Evolutionary conservation across 2,797 vertebrate species (phyloP), one percentile per base, ranked within the genome.

Genomic region (Poecile montanus): DNA sequence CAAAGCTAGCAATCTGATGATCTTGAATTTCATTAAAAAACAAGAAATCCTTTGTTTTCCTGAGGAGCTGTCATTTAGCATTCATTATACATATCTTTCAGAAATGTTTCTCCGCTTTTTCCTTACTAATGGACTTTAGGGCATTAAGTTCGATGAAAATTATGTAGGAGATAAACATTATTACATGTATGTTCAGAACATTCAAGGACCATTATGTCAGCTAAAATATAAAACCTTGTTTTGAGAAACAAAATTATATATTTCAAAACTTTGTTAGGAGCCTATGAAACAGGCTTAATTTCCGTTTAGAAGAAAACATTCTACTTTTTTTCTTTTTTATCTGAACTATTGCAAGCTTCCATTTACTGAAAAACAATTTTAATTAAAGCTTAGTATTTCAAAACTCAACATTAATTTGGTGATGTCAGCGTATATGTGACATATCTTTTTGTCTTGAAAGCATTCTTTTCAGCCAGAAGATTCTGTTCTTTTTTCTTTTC

Each of bases 331-430:
- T 40, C 38, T 40, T 77, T 75, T 48, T 86, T 78, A 58, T 50
- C 63, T 83, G 42, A 91, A 40, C 34, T 72, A 48, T n/a, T 62
- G 26, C 12, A 85, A 65, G 16, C 19, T 93, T 88, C 73, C 7
- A 51, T 85, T 94, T 86, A 75, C 62, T 58, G 66, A 93, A 88
- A 91, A 44, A 34, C 4, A 56, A 40, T 83, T 91, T 89, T 65
- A 82, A 91, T 93, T 90, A 77, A 80, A 54, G 14, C 40, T 68
- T 93, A 54, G 21, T 54, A 54, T 81, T 91, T 91, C 53, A 74
- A 80, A 78, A 76, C 26, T 74, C 19, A 70, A 70, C 74, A 71
- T 60, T 73, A 7, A 57, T 68, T 83, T 84, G n/a, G 11, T 40
- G n/a, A 44, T 47, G 4, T 81, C 70, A 68, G 38, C 53, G 75